phyloP scores from a whole-genome alignment of 1,140 invertebrate species.

The Dreissena polymorpha region DNA sequence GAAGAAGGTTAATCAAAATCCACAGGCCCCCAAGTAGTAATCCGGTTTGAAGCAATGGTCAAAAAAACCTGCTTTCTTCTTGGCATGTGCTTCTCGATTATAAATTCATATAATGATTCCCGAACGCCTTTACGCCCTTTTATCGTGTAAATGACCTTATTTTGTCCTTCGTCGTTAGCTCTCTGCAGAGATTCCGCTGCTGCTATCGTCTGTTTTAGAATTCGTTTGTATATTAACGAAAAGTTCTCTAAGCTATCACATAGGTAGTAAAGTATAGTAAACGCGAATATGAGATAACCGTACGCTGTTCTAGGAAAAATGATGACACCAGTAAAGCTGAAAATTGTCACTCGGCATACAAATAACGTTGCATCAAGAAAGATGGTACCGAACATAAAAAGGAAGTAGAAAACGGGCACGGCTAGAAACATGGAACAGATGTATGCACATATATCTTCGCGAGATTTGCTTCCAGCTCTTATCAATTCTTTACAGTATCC shows the following conservation, averaged over 20 bases:
- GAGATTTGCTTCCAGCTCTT: too few species aligned
- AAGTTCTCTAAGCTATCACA: not conserved
- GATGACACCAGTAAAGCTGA: slow-evolving; percentile 14
- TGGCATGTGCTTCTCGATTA: slow-evolving; percentile 30
- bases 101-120: slow-evolving; percentile 14
- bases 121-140: not conserved
- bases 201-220: slow-evolving; percentile 10
- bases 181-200: not conserved
- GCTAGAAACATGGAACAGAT: not conserved
- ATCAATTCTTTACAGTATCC: not conserved
- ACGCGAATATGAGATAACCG: slow-evolving; percentile 8
- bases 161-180: not conserved
- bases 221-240: not conserved
- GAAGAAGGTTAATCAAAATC: slow-evolving; percentile 22
- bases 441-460: not conserved
- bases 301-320: not conserved
- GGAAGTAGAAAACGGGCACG: not conserved
- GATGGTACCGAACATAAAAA: slow-evolving; percentile 14
- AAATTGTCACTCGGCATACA: slow-evolving; percentile 6
- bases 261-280: slow-evolving; percentile 9
- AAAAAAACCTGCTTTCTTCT: slow-evolving; percentile 17
- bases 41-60: slow-evolving; percentile 10
- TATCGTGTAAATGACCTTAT: not conserved
- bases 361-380: slow-evolving; percentile 10
- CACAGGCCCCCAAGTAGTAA: slow-evolving; percentile 9